These are phyloP conservation scores for Temnothorax ravouxi DNA, from an alignment of 2,888 invertebrate species.

Conservation along the genomic window DNA sequence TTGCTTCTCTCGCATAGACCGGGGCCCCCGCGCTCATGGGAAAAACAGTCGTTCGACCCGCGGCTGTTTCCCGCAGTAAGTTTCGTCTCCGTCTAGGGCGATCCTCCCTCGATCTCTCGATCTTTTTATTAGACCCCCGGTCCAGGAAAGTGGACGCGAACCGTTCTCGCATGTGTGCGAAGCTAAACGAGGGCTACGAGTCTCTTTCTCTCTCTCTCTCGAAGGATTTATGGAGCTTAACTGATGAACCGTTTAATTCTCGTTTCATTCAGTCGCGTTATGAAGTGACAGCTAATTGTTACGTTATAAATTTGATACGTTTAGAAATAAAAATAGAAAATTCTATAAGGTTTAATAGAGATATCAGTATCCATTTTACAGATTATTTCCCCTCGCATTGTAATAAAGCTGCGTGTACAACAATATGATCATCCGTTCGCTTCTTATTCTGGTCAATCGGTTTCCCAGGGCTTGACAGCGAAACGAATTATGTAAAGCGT, in stretches of 20 bases:
- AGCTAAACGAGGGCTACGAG: slow-evolving; percentile 33
- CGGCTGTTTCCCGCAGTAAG: slow-evolving; percentile 65
- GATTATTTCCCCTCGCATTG: background rate
- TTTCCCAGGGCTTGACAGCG: background rate
- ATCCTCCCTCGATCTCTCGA: slow-evolving; percentile 1
- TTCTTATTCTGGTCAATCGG: slow-evolving; percentile 39
- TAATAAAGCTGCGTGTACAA: background rate
- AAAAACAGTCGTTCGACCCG: slow-evolving; percentile 56
- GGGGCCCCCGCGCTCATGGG: slow-evolving; percentile 67
- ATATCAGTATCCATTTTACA: background rate
- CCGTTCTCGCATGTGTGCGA: slow-evolving; percentile 42
- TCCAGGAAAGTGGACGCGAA: slow-evolving; percentile 28
- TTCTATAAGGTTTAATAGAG: slow-evolving; percentile 10
- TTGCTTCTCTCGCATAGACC: slow-evolving; percentile 55
- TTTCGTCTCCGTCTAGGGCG: slow-evolving; percentile 41
- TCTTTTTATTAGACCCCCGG: background rate
- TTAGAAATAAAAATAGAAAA: background rate
- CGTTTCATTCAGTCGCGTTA: background rate
- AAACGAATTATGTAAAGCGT: slow-evolving; percentile 41
- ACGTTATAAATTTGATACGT: background rate
- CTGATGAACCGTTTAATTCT: slow-evolving; percentile 36
- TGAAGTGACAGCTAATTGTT: background rate
- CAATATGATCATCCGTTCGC: background rate
- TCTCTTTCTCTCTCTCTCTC: background rate
- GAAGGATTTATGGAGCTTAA: slow-evolving; percentile 12